Conservation (phyloP, 2,888 invertebrate species). For the Ochropleura leucogaster region DNA sequence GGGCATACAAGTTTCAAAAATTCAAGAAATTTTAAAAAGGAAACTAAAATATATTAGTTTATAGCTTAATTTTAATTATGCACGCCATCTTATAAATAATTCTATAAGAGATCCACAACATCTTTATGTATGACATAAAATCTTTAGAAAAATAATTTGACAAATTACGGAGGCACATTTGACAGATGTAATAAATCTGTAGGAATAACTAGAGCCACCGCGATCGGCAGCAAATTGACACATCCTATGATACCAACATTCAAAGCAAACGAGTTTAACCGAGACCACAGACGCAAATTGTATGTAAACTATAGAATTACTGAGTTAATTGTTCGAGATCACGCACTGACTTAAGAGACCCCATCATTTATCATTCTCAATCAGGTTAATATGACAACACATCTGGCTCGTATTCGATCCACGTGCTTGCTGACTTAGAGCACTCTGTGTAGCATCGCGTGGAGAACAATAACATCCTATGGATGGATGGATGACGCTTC, state of each 20-base stretch:
- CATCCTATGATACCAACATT: slow-evolving; percentile 13
- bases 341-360: slow-evolving; percentile 29
- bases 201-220: background rate
- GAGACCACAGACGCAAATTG: slow-evolving; percentile 6
- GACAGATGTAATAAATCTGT: slow-evolving; percentile 4
- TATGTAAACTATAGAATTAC: slow-evolving; percentile 23
- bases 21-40: background rate
- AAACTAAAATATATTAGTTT: slow-evolving; percentile 7
- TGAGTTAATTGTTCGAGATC: slow-evolving; percentile 33
- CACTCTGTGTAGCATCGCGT: slow-evolving; percentile 54
- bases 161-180: background rate
- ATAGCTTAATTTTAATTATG: background rate
- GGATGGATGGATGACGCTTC: slow-evolving; percentile 55
- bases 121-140: too few relatives aligned
- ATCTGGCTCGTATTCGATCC: slow-evolving; percentile 41
- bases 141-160: background rate
- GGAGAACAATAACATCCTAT: slow-evolving; percentile 68
- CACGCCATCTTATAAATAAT: background rate
- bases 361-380: slow-evolving; percentile 40
- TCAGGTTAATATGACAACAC: slow-evolving; percentile 62
- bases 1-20: slow-evolving; percentile 2
- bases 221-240: slow-evolving; percentile 27
- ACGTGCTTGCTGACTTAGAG: slow-evolving; percentile 36
- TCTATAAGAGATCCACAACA: background rate
- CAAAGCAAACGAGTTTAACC: slow-evolving; percentile 11